Evolutionary conservation across 1,140 invertebrate species (phyloP), one percentile per base, ranked within the genome.

Genomic region (Drosophila grimshawi): DNA sequence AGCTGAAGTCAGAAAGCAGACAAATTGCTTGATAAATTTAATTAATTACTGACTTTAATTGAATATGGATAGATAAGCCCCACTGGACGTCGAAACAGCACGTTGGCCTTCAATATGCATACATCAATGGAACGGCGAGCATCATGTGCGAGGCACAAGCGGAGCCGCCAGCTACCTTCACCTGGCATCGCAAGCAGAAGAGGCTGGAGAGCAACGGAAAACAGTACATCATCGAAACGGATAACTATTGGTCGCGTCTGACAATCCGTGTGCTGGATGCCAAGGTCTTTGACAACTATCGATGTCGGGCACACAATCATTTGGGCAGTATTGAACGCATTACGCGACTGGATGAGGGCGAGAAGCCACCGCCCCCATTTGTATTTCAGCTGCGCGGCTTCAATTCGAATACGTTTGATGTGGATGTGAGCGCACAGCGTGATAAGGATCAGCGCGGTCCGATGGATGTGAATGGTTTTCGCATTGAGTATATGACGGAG

Each of bases 61-160:
- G n/a, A 41, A 4, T 39, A 4, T 4, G 11, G 10, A 45, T 85
- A 94, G 94, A 94, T 81, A 93, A 93, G 59, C 94, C 94, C 0
- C 80, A 91, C 5, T 80, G 93, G 92, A 91, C 89, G 29, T 66
- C 72, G 19, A 76, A 85, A 3, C 77, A 86, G 4, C 92, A 90
- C 45, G 78, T 81, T 6, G 81, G 83, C 35, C 48, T 86, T 3
- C 85, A 91, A 27, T 93, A 92, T 45, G 93, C 93, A 4, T 94
- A 93, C 52, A 75, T 94, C 10, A 93, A 92, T n/a, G 94, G 94
- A 5, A 90, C 86, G 2, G 93, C 93, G 2, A 94, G 94, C 70
- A 91, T 95, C 33, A 93, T 93, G 37, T 95, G 94, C 71, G 93
- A 94, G 63, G 94, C 94, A 0, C 83, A 92, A 29, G 94, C 94